Base-by-base conservation (phyloP, 2,797 vertebrate species). In the Ceryle rudis region DNA sequence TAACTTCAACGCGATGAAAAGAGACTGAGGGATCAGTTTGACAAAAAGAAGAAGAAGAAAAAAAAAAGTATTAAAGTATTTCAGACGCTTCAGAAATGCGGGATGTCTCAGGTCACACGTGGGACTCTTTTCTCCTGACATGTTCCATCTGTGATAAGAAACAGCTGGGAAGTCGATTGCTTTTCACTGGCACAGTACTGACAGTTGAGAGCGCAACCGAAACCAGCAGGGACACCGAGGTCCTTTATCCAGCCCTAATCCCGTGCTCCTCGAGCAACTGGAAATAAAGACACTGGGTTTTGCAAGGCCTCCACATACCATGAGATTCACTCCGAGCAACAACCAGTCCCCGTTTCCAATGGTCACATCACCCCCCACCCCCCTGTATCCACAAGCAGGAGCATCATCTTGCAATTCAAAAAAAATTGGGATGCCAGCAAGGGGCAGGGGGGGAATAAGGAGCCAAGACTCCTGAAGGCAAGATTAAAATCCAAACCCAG, bases 141-240 rank as follows among this genome's bases (percentile, higher is more conserved):
- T 42, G 42, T 33, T 91, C 28, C 39, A 46, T 31, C 54, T n/a
- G 49, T 67, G 80, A 89, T 61, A 79, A 61, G 67, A 39, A 95
- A 39, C 93, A 96, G 91, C 94, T 95, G 96, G 85, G 61, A n/a
- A 54, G 61, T 1, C 15, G 12, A 61, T 35, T 26, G 19, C 35
- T 80, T 73, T 37, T 21, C 51, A 8, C 54, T 42, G 47, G 77
- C 72, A 20, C 9, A 1, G 60, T 2, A 9, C 51, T 11, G 64
- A 12, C 8, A 1, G 41, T 25, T 41, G 49, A 1, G 21, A 52
- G 67, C 0, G 0, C 73, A 33, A 47, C 20, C 11, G 0, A 4
- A 49, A 28, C 8, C 71, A 12, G 35, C 21, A 1, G 29, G 26
- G 64, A 55, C 28, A 10, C 16, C 4, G 0, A 47, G 73, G 71